These are phyloP conservation scores for Xiphophorus couchianus DNA, from an alignment of 2,113 vertebrate genomes.

Conservation along the genomic window DNA sequence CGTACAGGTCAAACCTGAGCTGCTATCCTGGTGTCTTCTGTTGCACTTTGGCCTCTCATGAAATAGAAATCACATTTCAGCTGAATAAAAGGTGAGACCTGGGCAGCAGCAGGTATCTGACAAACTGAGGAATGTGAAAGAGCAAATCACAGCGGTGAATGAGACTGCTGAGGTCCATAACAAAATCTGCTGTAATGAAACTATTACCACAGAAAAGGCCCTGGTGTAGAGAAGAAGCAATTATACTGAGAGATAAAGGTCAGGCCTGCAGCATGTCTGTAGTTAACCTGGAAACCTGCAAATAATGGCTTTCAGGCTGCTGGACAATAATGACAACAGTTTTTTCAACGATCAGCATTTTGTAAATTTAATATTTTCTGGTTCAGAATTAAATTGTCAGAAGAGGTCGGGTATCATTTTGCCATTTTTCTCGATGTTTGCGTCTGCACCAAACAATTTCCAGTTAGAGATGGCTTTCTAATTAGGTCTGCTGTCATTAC, in stretches of 20 bases:
- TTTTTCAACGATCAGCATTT: neutral
- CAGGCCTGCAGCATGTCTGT: conserved; percentile 22
- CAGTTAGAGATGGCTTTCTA: conserved; percentile 38
- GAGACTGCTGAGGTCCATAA: neutral
- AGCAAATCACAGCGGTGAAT: conserved; percentile 16
- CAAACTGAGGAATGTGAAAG: conserved; percentile 37
- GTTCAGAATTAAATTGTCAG: conserved; percentile 1
- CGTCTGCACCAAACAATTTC: conserved; percentile 5
- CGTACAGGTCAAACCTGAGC: neutral
- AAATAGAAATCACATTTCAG: neutral
- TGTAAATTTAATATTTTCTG: neutral
- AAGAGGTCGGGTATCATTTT: neutral
- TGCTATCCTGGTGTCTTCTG: neutral
- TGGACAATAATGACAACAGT: neutral
- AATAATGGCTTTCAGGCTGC: neutral
- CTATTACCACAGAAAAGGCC: conserved; percentile 53
- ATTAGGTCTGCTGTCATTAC: conserved; percentile 20
- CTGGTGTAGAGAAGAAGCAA: conserved; percentile 34
- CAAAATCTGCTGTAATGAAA: conserved; percentile 54
- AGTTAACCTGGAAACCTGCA: conserved; percentile 20
- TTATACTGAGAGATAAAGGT: conserved; percentile 45
- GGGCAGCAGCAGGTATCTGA: conserved; percentile 18
- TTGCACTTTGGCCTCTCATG: neutral
- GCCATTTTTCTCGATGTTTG: neutral
- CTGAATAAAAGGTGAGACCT: conserved; percentile 1